Conservation (phyloP, 2,113 vertebrate species). For the Anoura caudifer region DNA sequence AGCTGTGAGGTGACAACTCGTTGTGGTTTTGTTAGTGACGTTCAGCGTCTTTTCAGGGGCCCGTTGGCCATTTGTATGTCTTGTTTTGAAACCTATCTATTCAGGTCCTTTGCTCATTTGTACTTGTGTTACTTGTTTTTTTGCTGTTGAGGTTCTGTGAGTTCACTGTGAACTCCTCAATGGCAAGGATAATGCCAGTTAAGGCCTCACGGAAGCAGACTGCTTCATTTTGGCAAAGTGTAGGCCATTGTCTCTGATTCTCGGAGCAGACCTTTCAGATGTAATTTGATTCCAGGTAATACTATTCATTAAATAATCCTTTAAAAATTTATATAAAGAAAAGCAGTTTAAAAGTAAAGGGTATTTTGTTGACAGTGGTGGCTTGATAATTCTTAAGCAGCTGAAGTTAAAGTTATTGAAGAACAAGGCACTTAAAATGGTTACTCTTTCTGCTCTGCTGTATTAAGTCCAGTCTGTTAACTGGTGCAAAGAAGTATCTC, state of each 20-base stretch:
- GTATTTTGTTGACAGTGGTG: constrained; percentile 79
- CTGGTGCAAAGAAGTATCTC: constrained; percentile 57
- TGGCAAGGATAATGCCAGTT: neutral
- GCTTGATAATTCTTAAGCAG: constrained; percentile 82
- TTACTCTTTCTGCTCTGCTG: constrained; percentile 74
- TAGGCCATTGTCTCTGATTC: neutral
- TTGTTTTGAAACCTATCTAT: neutral
- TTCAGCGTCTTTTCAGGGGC: neutral
- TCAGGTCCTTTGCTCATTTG: neutral
- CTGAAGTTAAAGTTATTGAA: constrained; percentile 71
- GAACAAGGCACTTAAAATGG: constrained; percentile 71
- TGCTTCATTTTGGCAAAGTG: neutral
- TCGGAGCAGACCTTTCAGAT: neutral
- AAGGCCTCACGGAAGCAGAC: neutral
- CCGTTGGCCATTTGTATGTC: no score
- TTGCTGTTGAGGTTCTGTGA: neutral
- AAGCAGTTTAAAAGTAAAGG: constrained; percentile 78
- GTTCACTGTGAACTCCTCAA: neutral
- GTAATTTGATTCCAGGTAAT: constrained; percentile 70
- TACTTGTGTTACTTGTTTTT: neutral
- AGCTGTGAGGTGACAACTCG: neutral
- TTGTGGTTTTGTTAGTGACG: neutral
- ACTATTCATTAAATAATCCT: constrained; percentile 73
- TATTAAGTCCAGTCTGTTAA: constrained; percentile 66
- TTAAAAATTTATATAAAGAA: constrained; percentile 8